Percentiles rank a stretch among this genome's conserved stretches.
Conservation (phyloP, 2,888 invertebrate species). For the Pristionchus exspectatus region DNA sequence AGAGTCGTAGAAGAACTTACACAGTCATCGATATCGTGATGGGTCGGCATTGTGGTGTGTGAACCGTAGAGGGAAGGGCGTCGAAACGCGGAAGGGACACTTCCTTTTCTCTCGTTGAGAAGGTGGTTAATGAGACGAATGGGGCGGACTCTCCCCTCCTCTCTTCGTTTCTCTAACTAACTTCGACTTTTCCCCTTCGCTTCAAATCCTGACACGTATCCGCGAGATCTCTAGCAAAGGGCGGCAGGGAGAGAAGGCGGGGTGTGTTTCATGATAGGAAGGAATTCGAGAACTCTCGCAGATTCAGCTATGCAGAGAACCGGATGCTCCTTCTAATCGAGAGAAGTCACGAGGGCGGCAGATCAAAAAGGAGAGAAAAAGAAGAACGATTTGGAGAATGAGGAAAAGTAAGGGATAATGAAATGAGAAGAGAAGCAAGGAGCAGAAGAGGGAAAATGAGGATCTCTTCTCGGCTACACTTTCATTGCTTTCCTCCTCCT, state of each 20-base stretch:
- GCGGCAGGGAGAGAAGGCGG: not conserved
- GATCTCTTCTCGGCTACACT: not conserved
- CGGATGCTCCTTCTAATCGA: slow-evolving; percentile 24
- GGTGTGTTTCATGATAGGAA: slow-evolving; percentile 10
- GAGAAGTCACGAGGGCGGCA: not conserved
- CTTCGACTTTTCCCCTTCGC: slow-evolving; percentile 28
- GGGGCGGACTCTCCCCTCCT: slow-evolving; percentile 39
- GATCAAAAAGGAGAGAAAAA: not conserved
- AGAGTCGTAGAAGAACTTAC: not conserved
- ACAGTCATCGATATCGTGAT: not conserved
- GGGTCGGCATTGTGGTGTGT: not conserved
- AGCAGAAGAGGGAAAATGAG: slow-evolving; percentile 23
- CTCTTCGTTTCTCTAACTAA: slow-evolving; percentile 9
- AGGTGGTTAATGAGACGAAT: slow-evolving; percentile 49
- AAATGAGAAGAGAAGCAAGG: slow-evolving; percentile 17
- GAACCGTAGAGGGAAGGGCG: slow-evolving; percentile 4
- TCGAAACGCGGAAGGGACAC: not conserved
- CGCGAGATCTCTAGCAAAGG: slow-evolving; percentile 1
- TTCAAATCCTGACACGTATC: slow-evolving; percentile 28
- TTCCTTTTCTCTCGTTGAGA: slow-evolving; percentile 1
- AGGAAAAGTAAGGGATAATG: not conserved
- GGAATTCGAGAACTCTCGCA: not conserved
- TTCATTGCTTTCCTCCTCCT: slow-evolving; percentile 32
- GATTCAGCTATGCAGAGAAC: slow-evolving; percentile 18
- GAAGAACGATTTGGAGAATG: slow-evolving; percentile 11